Evolutionary conservation across 1,140 invertebrate species (phyloP), one percentile per base, ranked within the genome.

Genomic region (Chironomus tepperi): DNA sequence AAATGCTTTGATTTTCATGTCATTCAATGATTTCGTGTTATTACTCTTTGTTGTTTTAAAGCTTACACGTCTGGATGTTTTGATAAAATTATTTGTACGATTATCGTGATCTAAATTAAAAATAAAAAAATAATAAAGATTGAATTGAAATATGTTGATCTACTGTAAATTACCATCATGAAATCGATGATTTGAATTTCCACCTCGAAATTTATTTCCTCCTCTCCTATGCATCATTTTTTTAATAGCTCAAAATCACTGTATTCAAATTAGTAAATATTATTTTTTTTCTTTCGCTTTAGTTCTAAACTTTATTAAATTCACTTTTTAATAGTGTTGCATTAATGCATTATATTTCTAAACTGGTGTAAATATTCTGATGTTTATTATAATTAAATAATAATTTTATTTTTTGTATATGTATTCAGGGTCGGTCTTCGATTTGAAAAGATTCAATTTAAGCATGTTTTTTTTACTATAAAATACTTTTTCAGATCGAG

Each of bases 21-120:
- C 81, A 79, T 84, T 42, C 80, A 82, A 80, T 82, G 84, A 76
- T 78, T 81, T n/a, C 77, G 79, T 15, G 79, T 82, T 74, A 34
- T 34, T 34, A 57, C 64, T 77, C 15, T 74, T 74, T 19, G 78
- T 76, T 65, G 83, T 79, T 77, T 88, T 87, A 77, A 88, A 88
- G 76, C 83, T 85, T 42, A 88, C 87, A 74, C 84, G 79, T 42
- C 85, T 78, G 2, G 70, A 19, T 73, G 74, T 72, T 70, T 74
- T 75, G 9, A 43, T 6, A 1, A n/a, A 70, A 18, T 42, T 73
- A 43, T 57, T 24, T 15, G 73, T n/a, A 21, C 77, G 70, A 73
- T 86, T 84, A 81, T 85, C 84, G 75, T 85, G 84, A 77, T 85
- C 84, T 84, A 74, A 75, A 21, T 10, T n/a, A 70, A 70, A 8